Conservation (phyloP, 1,140 invertebrate genomes). For the Bilobella aurantiaca region DNA sequence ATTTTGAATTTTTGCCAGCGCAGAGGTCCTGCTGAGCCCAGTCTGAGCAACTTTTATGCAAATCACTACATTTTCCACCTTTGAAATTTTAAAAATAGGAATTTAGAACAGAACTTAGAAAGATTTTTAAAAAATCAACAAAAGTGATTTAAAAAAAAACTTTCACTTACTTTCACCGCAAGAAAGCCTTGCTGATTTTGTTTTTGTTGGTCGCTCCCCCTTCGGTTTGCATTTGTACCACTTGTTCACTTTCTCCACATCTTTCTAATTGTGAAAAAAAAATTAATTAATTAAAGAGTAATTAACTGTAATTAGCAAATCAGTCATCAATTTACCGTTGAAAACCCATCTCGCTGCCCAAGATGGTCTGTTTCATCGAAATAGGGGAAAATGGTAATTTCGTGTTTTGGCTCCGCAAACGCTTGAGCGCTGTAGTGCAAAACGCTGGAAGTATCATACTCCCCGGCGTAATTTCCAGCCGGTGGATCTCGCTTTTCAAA, state of each 20-base stretch:
- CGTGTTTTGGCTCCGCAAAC: conserved; percentile 9
- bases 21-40: background rate
- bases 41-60: background rate
- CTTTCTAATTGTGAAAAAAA: background rate
- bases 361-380: conserved; percentile 11
- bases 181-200: background rate
- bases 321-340: too few relatives aligned
- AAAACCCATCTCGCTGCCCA: conserved; percentile 1
- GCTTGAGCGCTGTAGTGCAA: conserved; percentile 5
- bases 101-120: background rate
- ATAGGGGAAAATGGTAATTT: conserved; percentile 15
- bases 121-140: background rate
- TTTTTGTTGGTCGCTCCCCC: background rate
- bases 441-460: conserved; percentile 4
- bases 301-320: too few relatives aligned
- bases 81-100: background rate
- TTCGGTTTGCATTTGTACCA: conserved; percentile 14
- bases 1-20: conserved; percentile 4
- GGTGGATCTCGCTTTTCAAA: conserved; percentile 15
- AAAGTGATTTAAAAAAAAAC: background rate
- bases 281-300: background rate
- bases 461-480: conserved; percentile 10
- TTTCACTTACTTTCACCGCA: background rate
- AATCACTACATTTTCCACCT: background rate
- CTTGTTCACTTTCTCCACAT: conserved; percentile 12